Base-by-base conservation (phyloP, 2,888 invertebrate genomes). In the Lysandra coridon region DNA sequence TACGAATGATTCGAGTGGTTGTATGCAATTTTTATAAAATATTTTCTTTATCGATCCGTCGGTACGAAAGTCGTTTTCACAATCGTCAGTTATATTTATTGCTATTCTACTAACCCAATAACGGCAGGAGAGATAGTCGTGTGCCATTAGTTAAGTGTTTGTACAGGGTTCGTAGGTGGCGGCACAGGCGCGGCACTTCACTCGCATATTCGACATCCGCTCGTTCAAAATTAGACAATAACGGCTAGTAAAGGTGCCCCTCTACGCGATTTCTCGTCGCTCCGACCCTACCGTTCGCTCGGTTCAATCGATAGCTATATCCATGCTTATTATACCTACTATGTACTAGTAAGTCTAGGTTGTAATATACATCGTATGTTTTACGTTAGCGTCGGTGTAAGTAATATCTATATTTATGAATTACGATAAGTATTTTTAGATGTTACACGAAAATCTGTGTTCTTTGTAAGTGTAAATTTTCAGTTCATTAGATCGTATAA, bases 331-430 rank as follows among this genome's bases (percentile, higher is more conserved):
- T 87, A 85, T 87, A 89, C 85, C 89, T 91, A 93, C 90, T 92
- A 92, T 91, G 87, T 91, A 91, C 88, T 83, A 89, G 80, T 93
- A 92, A 92, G 89, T 81, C 87, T 92, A 92, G 88, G 86, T 89
- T 89, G 86, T 91, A 92, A 88, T 84, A 85, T 90, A 89, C 88
- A 88, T 87, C 87, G 84, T 88, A 87, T 85, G 89, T 89, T 89
- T 91, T 92, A 89, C 86, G 86, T 89, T 89, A 90, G 87, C 85
- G 87, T 88, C 88, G 88, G 84, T 87, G 84, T 91, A 91, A 90
- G 88, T 89, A 90, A 91, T 89, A 89, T 92, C 89, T 93, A 93
- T 93, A 92, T 93, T 93, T 93, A 93, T 93, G 89, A 91, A 87
- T 87, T 90, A 88, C 88, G 88, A 86, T 91, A 91, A 92, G 92